Evolutionary conservation across 2,113 vertebrate species (phyloP).

Genomic region (Limnothrissa miodon): DNA sequence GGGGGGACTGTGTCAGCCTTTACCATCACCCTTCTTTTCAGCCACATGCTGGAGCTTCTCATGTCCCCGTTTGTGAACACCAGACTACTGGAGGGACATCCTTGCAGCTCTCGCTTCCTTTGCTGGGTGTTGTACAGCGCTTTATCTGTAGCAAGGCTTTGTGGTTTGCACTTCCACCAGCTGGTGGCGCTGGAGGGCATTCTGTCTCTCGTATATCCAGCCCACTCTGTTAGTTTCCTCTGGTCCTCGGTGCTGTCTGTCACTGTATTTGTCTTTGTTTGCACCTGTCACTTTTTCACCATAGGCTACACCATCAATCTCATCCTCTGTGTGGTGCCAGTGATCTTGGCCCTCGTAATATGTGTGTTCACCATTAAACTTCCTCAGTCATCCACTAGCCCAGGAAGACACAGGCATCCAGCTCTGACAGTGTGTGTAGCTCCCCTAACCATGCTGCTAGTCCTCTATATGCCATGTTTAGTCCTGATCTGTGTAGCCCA

Average conservation of each 20-base stretch:
- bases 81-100: background rate
- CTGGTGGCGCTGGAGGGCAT: background rate
- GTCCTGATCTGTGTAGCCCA: background rate
- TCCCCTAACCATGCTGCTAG: background rate
- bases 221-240: background rate
- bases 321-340: background rate
- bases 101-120: background rate
- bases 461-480: background rate
- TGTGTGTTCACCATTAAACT: background rate
- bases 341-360: background rate
- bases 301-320: background rate
- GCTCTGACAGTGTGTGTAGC: background rate
- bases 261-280: too few species aligned
- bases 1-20: background rate
- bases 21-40: background rate
- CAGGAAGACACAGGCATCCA: background rate
- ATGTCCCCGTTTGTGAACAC: background rate
- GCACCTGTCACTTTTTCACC: background rate
- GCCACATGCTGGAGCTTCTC: background rate
- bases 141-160: background rate
- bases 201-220: background rate
- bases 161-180: conserved; percentile 8
- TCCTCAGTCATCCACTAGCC: background rate
- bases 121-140: background rate
- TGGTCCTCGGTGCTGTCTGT: background rate